These are phyloP conservation scores for Carcinoscorpius rotundicauda DNA, from an alignment of 1,140 invertebrate species.

Conservation along the genomic window DNA sequence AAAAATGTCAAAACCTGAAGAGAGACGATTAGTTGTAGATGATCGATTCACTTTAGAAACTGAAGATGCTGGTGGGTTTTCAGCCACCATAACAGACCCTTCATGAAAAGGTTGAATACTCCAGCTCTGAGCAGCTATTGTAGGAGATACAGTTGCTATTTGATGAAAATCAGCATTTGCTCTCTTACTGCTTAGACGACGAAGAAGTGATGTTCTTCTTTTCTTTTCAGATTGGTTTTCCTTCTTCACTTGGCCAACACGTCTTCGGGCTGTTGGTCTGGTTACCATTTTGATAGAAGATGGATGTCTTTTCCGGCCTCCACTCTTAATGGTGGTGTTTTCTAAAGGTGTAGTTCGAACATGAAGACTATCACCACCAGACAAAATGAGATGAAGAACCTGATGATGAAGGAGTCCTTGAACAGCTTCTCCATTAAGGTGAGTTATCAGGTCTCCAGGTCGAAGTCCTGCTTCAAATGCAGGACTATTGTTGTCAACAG, in stretches of 20 bases:
- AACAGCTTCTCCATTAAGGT: constrained; percentile 88
- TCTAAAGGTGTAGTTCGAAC: constrained; percentile 82
- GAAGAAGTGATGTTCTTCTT: constrained; percentile 73
- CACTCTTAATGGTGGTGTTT: constrained; percentile 78
- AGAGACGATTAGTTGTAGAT: constrained; percentile 39
- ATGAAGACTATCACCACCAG: constrained; percentile 77
- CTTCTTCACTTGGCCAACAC: constrained; percentile 26
- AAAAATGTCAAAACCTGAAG: constrained; percentile 37
- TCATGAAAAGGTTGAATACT: constrained; percentile 51
- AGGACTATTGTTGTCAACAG: constrained; percentile 82
- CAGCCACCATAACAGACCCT: constrained; percentile 29
- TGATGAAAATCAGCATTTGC: constrained; percentile 75
- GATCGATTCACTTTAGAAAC: constrained; percentile 35
- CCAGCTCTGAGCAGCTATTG: constrained; percentile 41
- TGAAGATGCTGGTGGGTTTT: constrained; percentile 32
- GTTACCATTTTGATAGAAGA: constrained; percentile 62
- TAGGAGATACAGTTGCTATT: constrained; percentile 24
- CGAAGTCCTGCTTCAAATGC: constrained; percentile 89
- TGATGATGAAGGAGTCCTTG: constrained; percentile 91
- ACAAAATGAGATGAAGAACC: constrained; percentile 73
- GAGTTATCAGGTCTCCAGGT: constrained; percentile 88
- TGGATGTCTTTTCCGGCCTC: constrained; percentile 60
- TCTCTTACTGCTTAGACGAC: constrained; percentile 74
- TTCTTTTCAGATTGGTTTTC: constrained; percentile 57
- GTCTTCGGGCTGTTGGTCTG: constrained; percentile 35